Evolutionary conservation across 2,797 vertebrate genomes (phyloP), one percentile per base, ranked within the genome.

Genomic region (Falco peregrinus): DNA sequence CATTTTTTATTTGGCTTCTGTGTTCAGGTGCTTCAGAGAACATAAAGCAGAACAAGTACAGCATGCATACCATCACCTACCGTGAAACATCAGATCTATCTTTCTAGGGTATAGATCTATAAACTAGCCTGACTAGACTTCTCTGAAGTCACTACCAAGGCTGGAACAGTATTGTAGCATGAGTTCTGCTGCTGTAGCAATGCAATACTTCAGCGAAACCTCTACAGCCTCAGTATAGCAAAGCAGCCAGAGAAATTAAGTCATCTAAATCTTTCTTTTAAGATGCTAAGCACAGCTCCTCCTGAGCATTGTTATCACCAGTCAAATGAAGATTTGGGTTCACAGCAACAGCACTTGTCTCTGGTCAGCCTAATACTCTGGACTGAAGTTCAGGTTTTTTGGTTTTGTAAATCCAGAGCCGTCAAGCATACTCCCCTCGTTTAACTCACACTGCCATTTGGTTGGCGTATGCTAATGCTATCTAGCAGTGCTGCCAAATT

Each of bases 381-480:
- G 51, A 65, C 33, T 50, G 14, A 86, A 86, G 65, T 50, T 26
- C 61, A 43, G n/a, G 4, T 10, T 53, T 77, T 74, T 57, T 48
- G 37, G 37, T 67, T 87, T 70, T 64, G 56, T 54, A 79, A 84
- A 89, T 73, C 19, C 67, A 65, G 87, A 82, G 47, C 85, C 67
- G 48, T 67, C 60, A 89, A 61, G 39, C 5, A 8, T 75, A 90
- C 31, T 84, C 39, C 47, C 87, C 67, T 41, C 59, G 53, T 69
- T 56, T 79, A 90, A 78, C 39, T 97, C 86, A 50, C 50, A 70
- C 21, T 92, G 93, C 54, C 74, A 90, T 79, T 37, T 87, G 61
- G 71, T 67, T 77, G 31, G 29, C 75, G 87, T 83, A 61, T 37
- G 26, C 50, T 81, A 89, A 90, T 28, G 13, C 16, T 54, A 84